Evolutionary conservation across 2,888 invertebrate species (phyloP).

Genomic region (Blera fallax): DNA sequence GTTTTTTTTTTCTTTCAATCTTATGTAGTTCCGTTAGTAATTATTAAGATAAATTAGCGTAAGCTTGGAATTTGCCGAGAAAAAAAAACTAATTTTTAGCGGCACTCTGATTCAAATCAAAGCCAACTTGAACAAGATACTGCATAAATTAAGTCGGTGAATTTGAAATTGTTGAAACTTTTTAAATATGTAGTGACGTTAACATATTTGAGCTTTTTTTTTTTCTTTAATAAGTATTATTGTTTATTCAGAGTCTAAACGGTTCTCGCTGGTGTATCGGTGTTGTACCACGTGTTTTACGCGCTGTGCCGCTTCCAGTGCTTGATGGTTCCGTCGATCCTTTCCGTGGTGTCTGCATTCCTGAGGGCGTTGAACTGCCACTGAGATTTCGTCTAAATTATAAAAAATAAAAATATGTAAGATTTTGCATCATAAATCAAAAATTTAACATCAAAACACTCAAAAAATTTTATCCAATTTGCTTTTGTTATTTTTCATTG

Average conservation of each 20-base stretch:
- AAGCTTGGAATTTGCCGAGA: constrained; percentile 51
- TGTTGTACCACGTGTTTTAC: constrained; percentile 81
- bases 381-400: constrained; percentile 79
- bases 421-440: not conserved
- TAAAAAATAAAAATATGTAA: not conserved
- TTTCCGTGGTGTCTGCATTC: constrained; percentile 81
- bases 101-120: constrained; percentile 46
- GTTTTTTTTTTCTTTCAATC: constrained; percentile 29
- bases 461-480: constrained; percentile 50
- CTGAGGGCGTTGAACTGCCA: constrained; percentile 81
- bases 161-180: constrained; percentile 64
- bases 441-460: constrained; percentile 33
- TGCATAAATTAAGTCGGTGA: constrained; percentile 44
- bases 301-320: constrained; percentile 78
- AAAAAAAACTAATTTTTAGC: constrained; percentile 4
- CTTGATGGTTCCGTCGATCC: constrained; percentile 78
- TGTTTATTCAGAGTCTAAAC: constrained; percentile 85
- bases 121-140: constrained; percentile 31
- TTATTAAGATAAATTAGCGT: constrained; percentile 41
- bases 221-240: constrained; percentile 61
- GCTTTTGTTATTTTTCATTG: constrained; percentile 68
- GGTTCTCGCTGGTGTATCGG: constrained; percentile 85
- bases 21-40: constrained; percentile 53
- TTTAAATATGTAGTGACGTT: constrained; percentile 67
- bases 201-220: constrained; percentile 77